These are phyloP conservation scores for Larimichthys polyactis DNA, from an alignment of 2,113 vertebrate genomes.

Conservation along the genomic window DNA sequence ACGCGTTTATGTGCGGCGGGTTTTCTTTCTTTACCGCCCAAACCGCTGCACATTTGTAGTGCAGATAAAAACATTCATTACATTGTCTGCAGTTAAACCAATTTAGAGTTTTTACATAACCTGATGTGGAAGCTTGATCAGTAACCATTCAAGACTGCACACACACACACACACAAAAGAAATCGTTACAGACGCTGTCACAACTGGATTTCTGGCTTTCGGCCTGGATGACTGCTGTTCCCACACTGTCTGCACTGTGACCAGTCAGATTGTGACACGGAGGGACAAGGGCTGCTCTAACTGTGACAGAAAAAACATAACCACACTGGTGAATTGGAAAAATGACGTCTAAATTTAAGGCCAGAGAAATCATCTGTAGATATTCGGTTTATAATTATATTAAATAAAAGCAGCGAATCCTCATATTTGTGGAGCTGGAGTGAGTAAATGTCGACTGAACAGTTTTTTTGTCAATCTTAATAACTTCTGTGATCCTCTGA, in stretches of 20 bases:
- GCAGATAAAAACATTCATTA: not conserved
- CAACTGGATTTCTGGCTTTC: conserved; percentile 34
- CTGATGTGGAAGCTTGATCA: not conserved
- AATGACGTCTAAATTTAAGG: not conserved
- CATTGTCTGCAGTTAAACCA: not conserved
- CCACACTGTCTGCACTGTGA: conserved; percentile 11
- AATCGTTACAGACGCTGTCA: not conserved
- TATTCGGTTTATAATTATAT: not conserved
- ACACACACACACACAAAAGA: not conserved
- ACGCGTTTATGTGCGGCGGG: not conserved
- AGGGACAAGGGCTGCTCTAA: not conserved
- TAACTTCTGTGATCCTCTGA: not conserved
- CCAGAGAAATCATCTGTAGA: not conserved
- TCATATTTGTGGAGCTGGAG: not conserved
- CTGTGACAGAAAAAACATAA: not conserved
- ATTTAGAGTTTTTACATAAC: not conserved
- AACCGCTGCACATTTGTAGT: conserved; percentile 2
- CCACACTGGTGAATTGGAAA: not conserved
- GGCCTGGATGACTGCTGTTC: not conserved
- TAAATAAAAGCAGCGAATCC: not conserved
- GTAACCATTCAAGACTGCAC: not conserved
- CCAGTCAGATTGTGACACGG: not conserved
- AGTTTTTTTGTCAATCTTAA: no score
- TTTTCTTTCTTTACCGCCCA: conserved; percentile 12
- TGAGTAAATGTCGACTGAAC: not conserved